Base-by-base conservation (phyloP, 2,113 vertebrate genomes). In the Osmerus eperlanus region DNA sequence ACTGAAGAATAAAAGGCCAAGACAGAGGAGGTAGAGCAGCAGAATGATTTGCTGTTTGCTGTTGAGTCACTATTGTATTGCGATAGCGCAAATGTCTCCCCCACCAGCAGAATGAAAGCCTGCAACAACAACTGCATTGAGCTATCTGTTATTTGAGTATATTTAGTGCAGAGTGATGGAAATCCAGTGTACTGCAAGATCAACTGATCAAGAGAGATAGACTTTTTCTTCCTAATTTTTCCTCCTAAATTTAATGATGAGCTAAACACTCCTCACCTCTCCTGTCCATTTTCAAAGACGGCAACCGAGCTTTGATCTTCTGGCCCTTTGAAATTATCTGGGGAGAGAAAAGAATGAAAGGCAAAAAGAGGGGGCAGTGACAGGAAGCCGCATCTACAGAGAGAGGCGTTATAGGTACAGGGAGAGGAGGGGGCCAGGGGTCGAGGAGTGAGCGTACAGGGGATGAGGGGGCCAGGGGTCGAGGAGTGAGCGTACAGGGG, bases 291-390 rank as follows among this genome's bases (percentile, higher is more conserved):
- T 86, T 85, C 71, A 86, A 85, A 84, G 73, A 75, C 63, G 70
- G 78, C 72, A 23, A 52, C 64, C 1, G 32, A 71, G 78, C 89
- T 90, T 90, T 91, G 89, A 91, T 90, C 85, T 87, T 65, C 0
- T 1, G 74, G 65, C 73, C 80, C 77, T 91, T 90, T 91, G 88
- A 90, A 92, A 86, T 72, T 77, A 86, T 85, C 81, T 83, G 80
- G 85, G 75, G 76, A 77, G 73, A 64, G 68, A 65, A 19, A 61
- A 65, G 68, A 76, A 77, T 74, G 63, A 16, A 21, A 53, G 23
- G 16, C 9, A 19, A 18, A n/a, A 19, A 14, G 25, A 13, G 18
- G 41, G 64, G 16, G 28, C 58, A 41, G 62, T 15, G 62, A 66
- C 32, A 19, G 64, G 65, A 51, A 47, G 13, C 36, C 2, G 36